Evolutionary conservation across 1,140 invertebrate genomes (phyloP).

Genomic region (Lordiphosa stackelbergi): DNA sequence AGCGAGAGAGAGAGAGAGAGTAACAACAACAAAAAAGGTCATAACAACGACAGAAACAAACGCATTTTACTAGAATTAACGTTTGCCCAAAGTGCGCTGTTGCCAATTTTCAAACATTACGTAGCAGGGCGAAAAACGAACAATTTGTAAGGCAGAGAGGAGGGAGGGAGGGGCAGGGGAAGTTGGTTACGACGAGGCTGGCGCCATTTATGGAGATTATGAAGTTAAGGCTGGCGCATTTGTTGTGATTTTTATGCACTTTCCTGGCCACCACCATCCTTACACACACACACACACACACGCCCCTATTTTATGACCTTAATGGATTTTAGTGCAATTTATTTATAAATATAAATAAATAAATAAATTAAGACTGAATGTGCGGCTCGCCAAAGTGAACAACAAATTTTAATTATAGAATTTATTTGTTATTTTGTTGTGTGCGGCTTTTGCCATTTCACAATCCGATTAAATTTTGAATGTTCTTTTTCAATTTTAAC

Average conservation of each 20-base stretch:
- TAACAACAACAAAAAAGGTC: slow-evolving; percentile 37
- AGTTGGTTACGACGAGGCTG: background rate
- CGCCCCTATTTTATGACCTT: slow-evolving; percentile 24
- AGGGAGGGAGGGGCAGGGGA: background rate
- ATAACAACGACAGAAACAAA: slow-evolving; percentile 27
- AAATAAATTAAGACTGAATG: slow-evolving; percentile 18
- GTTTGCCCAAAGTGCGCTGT: slow-evolving; percentile 42
- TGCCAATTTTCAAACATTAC: slow-evolving; percentile 60
- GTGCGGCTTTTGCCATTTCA: slow-evolving; percentile 52
- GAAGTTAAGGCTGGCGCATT: slow-evolving; percentile 39
- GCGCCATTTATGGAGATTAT: slow-evolving; percentile 68
- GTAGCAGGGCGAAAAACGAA: slow-evolving; percentile 64
- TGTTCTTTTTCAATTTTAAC: slow-evolving; percentile 20
- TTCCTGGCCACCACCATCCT: slow-evolving; percentile 1
- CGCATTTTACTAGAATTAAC: slow-evolving; percentile 56
- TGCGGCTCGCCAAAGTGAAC: slow-evolving; percentile 18
- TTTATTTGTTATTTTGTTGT: slow-evolving; percentile 43
- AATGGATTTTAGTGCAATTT: slow-evolving; percentile 31
- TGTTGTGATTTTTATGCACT: slow-evolving; percentile 43
- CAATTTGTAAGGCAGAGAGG: background rate
- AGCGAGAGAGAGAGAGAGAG: background rate
- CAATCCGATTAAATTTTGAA: slow-evolving; percentile 22
- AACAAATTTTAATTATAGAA: slow-evolving; percentile 60
- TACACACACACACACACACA: slow-evolving; percentile 1
- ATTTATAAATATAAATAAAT: slow-evolving; percentile 64